Base-by-base conservation (phyloP, 2,888 invertebrate species). In the Parnassius orleans region DNA sequence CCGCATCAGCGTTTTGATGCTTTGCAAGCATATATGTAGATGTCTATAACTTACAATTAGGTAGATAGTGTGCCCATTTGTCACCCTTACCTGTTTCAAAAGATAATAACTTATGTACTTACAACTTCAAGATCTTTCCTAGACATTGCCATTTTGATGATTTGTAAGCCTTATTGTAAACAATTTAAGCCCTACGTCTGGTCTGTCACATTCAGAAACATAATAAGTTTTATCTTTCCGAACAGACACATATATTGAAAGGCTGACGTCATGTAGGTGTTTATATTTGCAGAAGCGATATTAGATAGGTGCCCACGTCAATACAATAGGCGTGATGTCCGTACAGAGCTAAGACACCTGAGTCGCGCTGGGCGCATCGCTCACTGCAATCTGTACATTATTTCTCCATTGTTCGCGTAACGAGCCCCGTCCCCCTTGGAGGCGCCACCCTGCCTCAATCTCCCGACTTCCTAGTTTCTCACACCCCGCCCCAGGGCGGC, bases 341-440 rank as follows among this genome's bases (percentile, higher is more conserved):
- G 84, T 82, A 78, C 78, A 77, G 79, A 78, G 75, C 80, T 79
- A 79, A 87, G 86, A 88, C 90, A 91, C 91, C 90, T 90, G 90
- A 90, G 89, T 83, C 88, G 86, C 86, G 79, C 83, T 77, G 87
- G 86, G 91, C 91, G 91, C 91, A 91, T 91, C 91, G 90, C 88
- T 91, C 90, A 90, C 91, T 91, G 91, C 91, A 91, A 91, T 91
- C 91, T 91, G 91, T 91, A 91, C 91, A 91, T 91, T 91, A 91
- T 91, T 91, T 91, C 90, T 90, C 91, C 91, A 91, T 91, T 91
- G 91, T 91, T 91, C 91, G 87, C 90, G 91, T 91, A 91, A 91
- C 91, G 91, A 91, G 90, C 87, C 79, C 83, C 84, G 83, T 79
- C 83, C 83, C 80, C 78, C 76, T 72, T 70, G 70, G 68, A 69